These are phyloP conservation scores for Erynnis tages DNA, from an alignment of 2,888 invertebrate genomes.

Conservation along the genomic window DNA sequence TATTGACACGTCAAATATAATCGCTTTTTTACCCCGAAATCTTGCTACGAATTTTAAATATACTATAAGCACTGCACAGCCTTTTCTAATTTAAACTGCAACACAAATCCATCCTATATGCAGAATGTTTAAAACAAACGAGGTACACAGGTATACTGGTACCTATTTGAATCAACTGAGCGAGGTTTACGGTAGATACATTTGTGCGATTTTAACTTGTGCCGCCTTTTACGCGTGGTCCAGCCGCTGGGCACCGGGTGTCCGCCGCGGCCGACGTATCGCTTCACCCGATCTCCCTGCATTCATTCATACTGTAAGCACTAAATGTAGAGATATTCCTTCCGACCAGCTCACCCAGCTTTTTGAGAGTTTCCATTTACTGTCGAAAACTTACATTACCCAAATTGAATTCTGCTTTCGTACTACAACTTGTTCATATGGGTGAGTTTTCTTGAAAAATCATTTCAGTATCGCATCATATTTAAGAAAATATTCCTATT, in stretches of 20 bases:
- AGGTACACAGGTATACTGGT: background rate
- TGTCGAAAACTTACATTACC: conserved; percentile 70
- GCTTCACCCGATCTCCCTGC: conserved; percentile 67
- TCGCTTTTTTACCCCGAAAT: too few relatives aligned
- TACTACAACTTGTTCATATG: conserved; percentile 42
- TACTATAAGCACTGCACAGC: too few relatives aligned
- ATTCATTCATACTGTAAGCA: conserved; percentile 71
- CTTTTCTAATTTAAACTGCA: too few relatives aligned
- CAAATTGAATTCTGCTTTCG: conserved; percentile 67
- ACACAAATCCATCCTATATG: too few relatives aligned
- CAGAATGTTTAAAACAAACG: conserved; percentile 21
- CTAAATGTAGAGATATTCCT: conserved; percentile 68
- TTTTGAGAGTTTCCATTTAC: conserved; percentile 63
- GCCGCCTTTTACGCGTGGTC: conserved; percentile 44
- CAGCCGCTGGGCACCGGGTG: conserved; percentile 42
- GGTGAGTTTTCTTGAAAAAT: conserved; percentile 15
- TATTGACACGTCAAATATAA: too few relatives aligned
- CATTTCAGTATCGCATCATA: conserved; percentile 8
- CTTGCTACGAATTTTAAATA: too few relatives aligned
- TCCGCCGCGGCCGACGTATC: conserved; percentile 53
- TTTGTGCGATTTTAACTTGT: conserved; percentile 46
- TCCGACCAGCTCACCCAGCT: conserved; percentile 60
- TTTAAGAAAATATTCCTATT: background rate
- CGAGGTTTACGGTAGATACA: conserved; percentile 43
- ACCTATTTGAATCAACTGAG: conserved; percentile 18